phyloP scores from a whole-genome alignment of 2,888 invertebrate species.

The Miltochrista miniata region DNA sequence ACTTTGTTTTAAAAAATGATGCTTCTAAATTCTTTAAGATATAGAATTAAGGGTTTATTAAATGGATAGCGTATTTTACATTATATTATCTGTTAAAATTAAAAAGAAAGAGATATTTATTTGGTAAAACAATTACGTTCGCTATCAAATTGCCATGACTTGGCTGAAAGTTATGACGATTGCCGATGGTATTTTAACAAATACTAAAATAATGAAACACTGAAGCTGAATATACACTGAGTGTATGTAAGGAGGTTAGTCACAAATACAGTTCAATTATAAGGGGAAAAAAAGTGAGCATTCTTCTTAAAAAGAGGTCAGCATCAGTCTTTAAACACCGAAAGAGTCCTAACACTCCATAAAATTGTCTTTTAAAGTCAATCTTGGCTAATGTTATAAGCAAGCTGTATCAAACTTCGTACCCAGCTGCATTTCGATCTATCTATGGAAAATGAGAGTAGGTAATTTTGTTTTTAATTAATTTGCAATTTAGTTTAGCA shows the following conservation, averaged over 20 bases:
- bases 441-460: too few species aligned
- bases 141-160: neutral
- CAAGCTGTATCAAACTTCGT: too few species aligned
- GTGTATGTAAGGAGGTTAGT: slow-evolving; percentile 12
- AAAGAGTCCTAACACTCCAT: slow-evolving; percentile 15
- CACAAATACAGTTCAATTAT: slow-evolving; percentile 15
- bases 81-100: neutral
- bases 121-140: neutral
- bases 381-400: neutral
- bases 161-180: neutral
- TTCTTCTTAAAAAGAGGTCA: slow-evolving; percentile 30
- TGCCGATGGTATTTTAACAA: neutral
- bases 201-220: neutral
- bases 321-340: slow-evolving; percentile 13
- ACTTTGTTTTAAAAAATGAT: neutral
- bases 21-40: neutral
- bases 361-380: neutral
- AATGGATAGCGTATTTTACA: neutral
- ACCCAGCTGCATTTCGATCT: too few species aligned
- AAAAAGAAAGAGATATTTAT: neutral
- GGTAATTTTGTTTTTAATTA: too few species aligned
- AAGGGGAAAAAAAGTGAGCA: slow-evolving; percentile 14
- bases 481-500: too few species aligned
- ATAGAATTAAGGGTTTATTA: too few species aligned
- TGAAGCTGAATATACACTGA: neutral